phyloP scores from a whole-genome alignment of 2,888 invertebrate species.

The Lepidocyrtoides sp. region DNA sequence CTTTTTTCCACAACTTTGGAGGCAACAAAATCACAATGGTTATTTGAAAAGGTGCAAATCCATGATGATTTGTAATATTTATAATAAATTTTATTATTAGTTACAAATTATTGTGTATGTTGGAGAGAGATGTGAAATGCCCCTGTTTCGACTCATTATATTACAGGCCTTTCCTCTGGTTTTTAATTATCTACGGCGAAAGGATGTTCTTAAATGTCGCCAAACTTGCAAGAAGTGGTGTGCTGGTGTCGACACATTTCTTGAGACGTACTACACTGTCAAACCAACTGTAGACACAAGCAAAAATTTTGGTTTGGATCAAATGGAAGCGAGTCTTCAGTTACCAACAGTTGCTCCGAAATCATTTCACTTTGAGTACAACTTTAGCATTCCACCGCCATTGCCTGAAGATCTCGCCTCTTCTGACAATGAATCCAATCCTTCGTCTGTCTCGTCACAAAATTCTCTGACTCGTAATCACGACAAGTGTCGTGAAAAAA shows the following conservation, averaged over 20 bases:
- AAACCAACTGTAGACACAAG: no score
- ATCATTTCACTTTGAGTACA: constrained; percentile 21
- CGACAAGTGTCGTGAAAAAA: neutral
- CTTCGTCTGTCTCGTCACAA: neutral
- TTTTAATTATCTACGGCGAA: neutral
- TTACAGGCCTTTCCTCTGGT: neutral
- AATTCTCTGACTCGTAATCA: neutral
- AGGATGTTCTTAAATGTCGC: neutral
- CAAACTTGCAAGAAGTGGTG: neutral
- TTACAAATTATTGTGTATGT: no score
- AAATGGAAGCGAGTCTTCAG: neutral
- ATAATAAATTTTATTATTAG: neutral
- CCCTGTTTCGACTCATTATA: no score
- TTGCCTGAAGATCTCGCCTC: neutral
- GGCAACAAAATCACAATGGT: neutral
- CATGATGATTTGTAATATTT: neutral
- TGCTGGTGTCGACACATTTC: neutral
- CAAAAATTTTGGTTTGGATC: neutral
- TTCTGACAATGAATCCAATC: neutral
- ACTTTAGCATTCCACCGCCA: constrained; percentile 6
- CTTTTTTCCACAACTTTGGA: neutral
- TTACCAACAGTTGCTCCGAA: neutral
- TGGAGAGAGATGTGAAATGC: no score
- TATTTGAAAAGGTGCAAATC: constrained; percentile 15
- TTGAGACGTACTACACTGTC: constrained; percentile 1